phyloP scores from a whole-genome alignment of 2,113 vertebrate genomes.

The Nycticorax nycticorax region DNA sequence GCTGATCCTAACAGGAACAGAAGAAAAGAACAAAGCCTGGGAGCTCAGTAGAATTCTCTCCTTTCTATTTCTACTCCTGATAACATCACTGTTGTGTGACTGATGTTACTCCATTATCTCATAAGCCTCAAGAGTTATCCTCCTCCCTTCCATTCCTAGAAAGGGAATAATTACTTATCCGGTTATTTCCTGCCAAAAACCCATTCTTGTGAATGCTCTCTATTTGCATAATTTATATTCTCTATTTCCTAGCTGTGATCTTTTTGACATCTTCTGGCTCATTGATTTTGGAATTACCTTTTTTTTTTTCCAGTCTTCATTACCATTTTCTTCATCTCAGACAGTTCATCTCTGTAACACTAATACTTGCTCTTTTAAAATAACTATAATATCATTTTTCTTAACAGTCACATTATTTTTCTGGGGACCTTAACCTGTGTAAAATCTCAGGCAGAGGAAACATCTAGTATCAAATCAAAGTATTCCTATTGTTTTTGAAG shows the following conservation, averaged over 20 bases:
- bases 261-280: neutral
- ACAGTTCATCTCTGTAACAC: neutral
- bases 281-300: neutral
- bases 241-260: neutral
- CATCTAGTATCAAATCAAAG: neutral
- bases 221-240: neutral
- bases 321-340: neutral
- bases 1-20: neutral
- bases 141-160: neutral
- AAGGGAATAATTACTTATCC: neutral
- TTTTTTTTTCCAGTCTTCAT: neutral
- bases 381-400: neutral
- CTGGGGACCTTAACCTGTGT: neutral
- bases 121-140: neutral
- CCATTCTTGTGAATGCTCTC: neutral
- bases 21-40: neutral
- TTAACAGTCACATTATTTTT: neutral
- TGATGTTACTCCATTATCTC: neutral
- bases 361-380: neutral
- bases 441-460: neutral
- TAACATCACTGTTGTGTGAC: neutral
- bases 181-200: neutral
- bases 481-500: neutral
- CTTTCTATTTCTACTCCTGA: neutral
- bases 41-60: neutral